Conservation (phyloP, 2,797 vertebrate species). For the Cetoscarus ocellatus region DNA sequence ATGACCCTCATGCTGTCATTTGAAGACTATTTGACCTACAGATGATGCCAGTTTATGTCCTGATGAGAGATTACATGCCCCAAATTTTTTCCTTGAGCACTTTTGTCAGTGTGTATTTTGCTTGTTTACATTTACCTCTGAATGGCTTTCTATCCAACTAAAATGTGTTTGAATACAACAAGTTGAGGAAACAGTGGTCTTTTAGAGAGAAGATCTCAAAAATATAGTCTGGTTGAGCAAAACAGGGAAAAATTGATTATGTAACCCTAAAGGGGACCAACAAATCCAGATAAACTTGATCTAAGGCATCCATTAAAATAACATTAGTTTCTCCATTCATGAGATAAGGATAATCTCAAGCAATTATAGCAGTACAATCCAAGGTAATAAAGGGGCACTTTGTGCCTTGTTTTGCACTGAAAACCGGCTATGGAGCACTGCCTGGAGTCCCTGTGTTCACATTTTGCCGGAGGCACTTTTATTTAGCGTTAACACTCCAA, state of each 20-base stretch:
- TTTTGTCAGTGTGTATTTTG: too few relatives aligned
- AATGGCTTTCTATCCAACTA: background rate
- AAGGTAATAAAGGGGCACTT: background rate
- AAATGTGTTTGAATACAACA: background rate
- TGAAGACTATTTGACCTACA: too few relatives aligned
- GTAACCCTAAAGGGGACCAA: constrained; percentile 4
- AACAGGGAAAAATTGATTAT: constrained; percentile 13
- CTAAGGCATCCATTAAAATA: constrained; percentile 11
- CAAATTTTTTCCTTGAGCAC: background rate
- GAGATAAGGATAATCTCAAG: background rate
- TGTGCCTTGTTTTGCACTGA: background rate
- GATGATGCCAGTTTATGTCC: too few relatives aligned
- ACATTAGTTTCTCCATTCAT: constrained; percentile 6
- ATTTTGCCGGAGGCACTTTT: constrained; percentile 22
- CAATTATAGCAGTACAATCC: background rate
- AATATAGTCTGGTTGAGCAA: constrained; percentile 1
- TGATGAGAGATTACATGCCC: background rate
- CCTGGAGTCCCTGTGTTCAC: constrained; percentile 16
- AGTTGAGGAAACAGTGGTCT: background rate
- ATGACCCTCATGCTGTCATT: too few relatives aligned
- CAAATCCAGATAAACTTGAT: constrained; percentile 19
- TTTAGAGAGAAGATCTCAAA: background rate
- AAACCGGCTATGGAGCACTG: constrained; percentile 12
- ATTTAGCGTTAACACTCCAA: constrained; percentile 27
- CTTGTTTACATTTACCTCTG: background rate